Percentiles rank a stretch among this genome's conserved stretches.
Evolutionary conservation across 2,113 vertebrate genomes (phyloP).

Genomic region (Semnornis frantzii): DNA sequence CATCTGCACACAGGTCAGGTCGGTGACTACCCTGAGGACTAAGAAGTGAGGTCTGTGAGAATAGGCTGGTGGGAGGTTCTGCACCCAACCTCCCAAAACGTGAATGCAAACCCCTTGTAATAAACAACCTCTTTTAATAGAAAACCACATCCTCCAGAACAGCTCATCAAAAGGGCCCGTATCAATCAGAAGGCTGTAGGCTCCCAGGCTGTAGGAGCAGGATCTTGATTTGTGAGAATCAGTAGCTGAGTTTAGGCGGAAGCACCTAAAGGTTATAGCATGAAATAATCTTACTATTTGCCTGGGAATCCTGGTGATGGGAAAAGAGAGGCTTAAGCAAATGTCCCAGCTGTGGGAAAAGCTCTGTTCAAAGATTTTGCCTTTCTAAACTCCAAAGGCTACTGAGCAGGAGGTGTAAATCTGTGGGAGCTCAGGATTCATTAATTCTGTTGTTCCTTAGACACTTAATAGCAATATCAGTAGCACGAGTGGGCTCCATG

Average conservation of each 20-base stretch:
- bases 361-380: constrained; percentile 24
- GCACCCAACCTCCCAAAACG: background rate
- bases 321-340: constrained; percentile 8
- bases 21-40: background rate
- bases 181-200: background rate
- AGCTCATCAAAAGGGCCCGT: background rate
- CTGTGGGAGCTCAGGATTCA: constrained; percentile 25
- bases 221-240: background rate
- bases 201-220: background rate
- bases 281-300: background rate
- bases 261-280: background rate
- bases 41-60: background rate
- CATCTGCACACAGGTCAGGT: background rate
- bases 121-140: background rate
- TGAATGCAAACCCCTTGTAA: background rate
- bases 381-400: constrained; percentile 6
- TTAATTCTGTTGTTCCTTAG: constrained; percentile 27
- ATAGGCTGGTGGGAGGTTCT: background rate
- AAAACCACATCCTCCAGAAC: constrained; percentile 21
- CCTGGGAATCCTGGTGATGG: background rate
- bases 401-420: background rate
- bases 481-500: background rate
- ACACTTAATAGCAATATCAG: background rate
- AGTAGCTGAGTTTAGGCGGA: background rate
- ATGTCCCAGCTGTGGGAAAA: constrained; percentile 36